Percentiles rank a stretch among this genome's conserved stretches.
Conservation (phyloP, 2,113 vertebrate species). For the Anguilla rostrata region DNA sequence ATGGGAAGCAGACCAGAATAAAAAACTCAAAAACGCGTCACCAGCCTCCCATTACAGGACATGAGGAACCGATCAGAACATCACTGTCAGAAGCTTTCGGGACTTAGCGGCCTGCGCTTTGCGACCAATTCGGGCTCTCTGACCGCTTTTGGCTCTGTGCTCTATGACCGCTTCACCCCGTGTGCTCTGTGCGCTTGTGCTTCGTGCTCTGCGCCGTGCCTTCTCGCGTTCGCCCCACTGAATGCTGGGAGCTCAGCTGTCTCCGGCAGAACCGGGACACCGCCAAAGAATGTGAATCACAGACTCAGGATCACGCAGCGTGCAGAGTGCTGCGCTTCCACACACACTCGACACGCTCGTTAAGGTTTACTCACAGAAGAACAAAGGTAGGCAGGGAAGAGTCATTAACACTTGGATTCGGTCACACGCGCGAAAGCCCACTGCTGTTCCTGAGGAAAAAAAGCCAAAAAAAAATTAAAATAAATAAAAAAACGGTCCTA, state of each 20-base stretch:
- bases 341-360: neutral
- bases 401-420: neutral
- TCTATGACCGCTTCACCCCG: too few relatives aligned
- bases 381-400: neutral
- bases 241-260: too few relatives aligned
- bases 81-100: too few relatives aligned
- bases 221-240: too few relatives aligned
- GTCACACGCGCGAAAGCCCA: neutral
- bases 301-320: neutral
- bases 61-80: too few relatives aligned
- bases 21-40: neutral
- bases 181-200: too few relatives aligned
- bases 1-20: neutral
- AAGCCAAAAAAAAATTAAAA: neutral
- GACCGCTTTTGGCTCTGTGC: too few relatives aligned
- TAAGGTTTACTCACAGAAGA: slow-evolving; percentile 1
- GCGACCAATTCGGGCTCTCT: too few relatives aligned
- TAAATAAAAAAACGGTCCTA: neutral
- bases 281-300: neutral
- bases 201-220: too few relatives aligned
- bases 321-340: neutral
- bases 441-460: neutral
- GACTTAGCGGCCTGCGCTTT: too few relatives aligned
- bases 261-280: too few relatives aligned
- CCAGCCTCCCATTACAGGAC: neutral